Evolutionary conservation across 2,888 invertebrate species (phyloP).

Genomic region (Scelioninae gen. 2): DNA sequence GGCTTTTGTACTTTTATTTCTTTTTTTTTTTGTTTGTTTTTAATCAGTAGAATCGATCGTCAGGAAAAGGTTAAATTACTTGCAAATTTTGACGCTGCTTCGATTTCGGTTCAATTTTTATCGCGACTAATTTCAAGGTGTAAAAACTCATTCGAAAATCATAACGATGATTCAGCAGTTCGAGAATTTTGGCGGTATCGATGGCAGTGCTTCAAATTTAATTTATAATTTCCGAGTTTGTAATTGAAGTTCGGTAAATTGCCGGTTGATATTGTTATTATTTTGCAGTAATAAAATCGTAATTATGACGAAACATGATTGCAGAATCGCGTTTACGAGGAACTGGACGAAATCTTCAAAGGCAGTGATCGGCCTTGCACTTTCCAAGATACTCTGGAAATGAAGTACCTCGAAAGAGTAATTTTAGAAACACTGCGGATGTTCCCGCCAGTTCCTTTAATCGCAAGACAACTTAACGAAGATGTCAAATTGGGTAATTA

Average conservation of each 20-base stretch:
- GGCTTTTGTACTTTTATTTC: too few relatives aligned
- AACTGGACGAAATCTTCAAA: slow-evolving; percentile 85
- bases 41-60: too few relatives aligned
- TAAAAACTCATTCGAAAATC: too few relatives aligned
- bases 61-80: too few relatives aligned
- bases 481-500: slow-evolving; percentile 82
- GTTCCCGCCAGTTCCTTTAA: slow-evolving; percentile 88
- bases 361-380: slow-evolving; percentile 85
- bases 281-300: slow-evolving; percentile 4
- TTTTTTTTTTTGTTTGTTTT: too few relatives aligned
- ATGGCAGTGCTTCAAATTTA: not conserved
- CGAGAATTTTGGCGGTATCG: too few relatives aligned
- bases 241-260: too few relatives aligned
- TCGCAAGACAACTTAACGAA: slow-evolving; percentile 84
- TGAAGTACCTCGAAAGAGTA: slow-evolving; percentile 89
- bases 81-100: not conserved
- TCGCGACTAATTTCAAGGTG: too few relatives aligned
- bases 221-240: not conserved
- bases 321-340: slow-evolving; percentile 82
- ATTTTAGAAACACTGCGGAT: slow-evolving; percentile 87
- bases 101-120: not conserved
- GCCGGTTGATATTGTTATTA: too few relatives aligned
- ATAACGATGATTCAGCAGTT: too few relatives aligned
- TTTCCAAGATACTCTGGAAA: slow-evolving; percentile 88
- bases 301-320: slow-evolving; percentile 24